phyloP scores from a whole-genome alignment of 2,113 vertebrate species.

The Pica pica region DNA sequence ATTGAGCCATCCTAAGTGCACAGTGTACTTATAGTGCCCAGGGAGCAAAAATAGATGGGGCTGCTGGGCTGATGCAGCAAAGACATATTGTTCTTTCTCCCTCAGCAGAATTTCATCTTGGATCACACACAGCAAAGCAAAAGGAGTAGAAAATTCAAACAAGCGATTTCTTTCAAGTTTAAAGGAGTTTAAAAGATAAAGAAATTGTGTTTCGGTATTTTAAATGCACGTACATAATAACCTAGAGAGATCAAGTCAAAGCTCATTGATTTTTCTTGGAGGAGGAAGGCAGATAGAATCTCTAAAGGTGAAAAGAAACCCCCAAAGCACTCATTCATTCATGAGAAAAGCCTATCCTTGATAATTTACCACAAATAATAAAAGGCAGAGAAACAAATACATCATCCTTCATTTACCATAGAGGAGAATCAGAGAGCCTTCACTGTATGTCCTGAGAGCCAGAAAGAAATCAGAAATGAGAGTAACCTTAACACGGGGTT shows the following conservation, averaged over 20 bases:
- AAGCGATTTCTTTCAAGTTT: neutral
- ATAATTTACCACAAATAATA: neutral
- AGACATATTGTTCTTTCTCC: neutral
- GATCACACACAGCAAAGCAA: neutral
- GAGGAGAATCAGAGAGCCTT: neutral
- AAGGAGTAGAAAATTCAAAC: neutral
- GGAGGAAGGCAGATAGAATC: neutral
- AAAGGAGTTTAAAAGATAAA: neutral
- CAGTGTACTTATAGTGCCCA: neutral
- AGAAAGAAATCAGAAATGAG: neutral
- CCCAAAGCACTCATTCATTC: neutral
- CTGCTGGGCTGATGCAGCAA: slow-evolving; percentile 30
- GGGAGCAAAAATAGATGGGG: slow-evolving; percentile 20
- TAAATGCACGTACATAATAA: neutral
- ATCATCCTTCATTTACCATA: neutral
- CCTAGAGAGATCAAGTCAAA: neutral
- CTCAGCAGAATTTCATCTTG: neutral
- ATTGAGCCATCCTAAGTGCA: neutral
- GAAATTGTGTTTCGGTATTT: neutral
- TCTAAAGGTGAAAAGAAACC: neutral
- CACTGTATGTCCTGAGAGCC: neutral
- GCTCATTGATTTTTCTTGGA: slow-evolving; percentile 17
- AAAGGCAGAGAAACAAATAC: neutral
- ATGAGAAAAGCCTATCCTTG: neutral
- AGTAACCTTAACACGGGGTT: neutral